Evolutionary conservation across 2,113 vertebrate genomes (phyloP).

Genomic region (Phrynosoma blainvillii): DNA sequence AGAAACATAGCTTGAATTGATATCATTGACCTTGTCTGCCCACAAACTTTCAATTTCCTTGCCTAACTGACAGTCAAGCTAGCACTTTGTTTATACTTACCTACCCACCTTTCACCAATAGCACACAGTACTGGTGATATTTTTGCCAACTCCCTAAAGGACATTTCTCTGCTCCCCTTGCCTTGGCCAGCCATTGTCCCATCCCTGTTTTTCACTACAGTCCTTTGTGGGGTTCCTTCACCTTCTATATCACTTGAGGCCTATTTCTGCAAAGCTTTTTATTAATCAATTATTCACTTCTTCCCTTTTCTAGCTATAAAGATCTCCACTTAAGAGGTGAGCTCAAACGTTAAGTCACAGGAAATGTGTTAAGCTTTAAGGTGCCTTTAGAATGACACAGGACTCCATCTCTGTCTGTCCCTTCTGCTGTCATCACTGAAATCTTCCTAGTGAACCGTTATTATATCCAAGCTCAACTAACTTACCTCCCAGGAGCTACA

Average conservation of each 20-base stretch:
- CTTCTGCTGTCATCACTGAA: not conserved
- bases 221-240: not conserved
- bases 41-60: not conserved
- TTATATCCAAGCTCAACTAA: not conserved
- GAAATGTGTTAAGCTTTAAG: not conserved
- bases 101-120: not conserved
- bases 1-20: not conserved
- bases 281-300: not conserved
- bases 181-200: not conserved
- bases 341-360: not conserved
- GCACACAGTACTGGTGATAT: too few species aligned
- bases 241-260: not conserved
- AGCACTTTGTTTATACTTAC: not conserved
- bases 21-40: not conserved
- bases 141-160: too few species aligned
- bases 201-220: not conserved
- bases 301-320: not conserved
- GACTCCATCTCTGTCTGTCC: not conserved
- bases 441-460: not conserved
- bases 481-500: not conserved
- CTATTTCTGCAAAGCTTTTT: too few species aligned
- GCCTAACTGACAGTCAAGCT: not conserved
- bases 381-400: too few species aligned
- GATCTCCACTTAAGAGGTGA: not conserved
- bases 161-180: not conserved